These are phyloP conservation scores for Xiphydria camelus DNA, from an alignment of 2,888 invertebrate species.

Conservation along the genomic window DNA sequence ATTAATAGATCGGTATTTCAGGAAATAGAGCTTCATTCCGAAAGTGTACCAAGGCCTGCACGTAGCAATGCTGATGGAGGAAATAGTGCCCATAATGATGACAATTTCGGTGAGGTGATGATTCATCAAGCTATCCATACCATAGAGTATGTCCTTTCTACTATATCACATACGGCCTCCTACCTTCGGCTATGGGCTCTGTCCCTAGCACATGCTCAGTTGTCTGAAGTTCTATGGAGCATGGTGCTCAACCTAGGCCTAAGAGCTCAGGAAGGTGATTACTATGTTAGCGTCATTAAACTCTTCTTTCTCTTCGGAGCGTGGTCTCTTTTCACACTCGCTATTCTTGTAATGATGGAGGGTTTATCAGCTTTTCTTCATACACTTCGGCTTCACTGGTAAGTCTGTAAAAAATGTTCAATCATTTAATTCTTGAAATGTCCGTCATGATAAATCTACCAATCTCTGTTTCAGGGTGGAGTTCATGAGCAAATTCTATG, in stretches of 20 bases:
- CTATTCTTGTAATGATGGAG: slow-evolving; percentile 87
- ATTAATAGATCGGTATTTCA: slow-evolving; percentile 53
- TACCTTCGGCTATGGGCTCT: slow-evolving; percentile 96
- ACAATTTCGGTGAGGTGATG: slow-evolving; percentile 79
- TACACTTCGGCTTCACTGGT: slow-evolving; percentile 88
- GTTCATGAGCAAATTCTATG: slow-evolving; percentile 77
- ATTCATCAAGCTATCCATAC: slow-evolving; percentile 96
- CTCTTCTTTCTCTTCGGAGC: slow-evolving; percentile 71
- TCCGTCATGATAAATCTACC: neutral
- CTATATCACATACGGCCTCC: slow-evolving; percentile 95
- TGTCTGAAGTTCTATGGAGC: slow-evolving; percentile 81
- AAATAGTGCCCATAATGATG: slow-evolving; percentile 31
- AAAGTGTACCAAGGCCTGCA: slow-evolving; percentile 59
- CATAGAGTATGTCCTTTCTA: slow-evolving; percentile 94
- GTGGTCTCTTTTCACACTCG: slow-evolving; percentile 81
- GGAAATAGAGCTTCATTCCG: slow-evolving; percentile 64
- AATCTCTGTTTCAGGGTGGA: slow-evolving; percentile 66
- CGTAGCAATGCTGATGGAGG: slow-evolving; percentile 59
- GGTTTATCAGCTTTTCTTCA: slow-evolving; percentile 89
- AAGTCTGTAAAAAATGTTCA: slow-evolving; percentile 28
- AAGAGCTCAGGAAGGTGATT: slow-evolving; percentile 40
- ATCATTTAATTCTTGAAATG: neutral
- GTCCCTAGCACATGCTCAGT: slow-evolving; percentile 90
- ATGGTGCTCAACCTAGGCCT: slow-evolving; percentile 68
- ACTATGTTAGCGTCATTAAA: slow-evolving; percentile 58